These are phyloP conservation scores for Chromobotia macracanthus DNA, from an alignment of 2,797 vertebrate species.

Conservation along the genomic window DNA sequence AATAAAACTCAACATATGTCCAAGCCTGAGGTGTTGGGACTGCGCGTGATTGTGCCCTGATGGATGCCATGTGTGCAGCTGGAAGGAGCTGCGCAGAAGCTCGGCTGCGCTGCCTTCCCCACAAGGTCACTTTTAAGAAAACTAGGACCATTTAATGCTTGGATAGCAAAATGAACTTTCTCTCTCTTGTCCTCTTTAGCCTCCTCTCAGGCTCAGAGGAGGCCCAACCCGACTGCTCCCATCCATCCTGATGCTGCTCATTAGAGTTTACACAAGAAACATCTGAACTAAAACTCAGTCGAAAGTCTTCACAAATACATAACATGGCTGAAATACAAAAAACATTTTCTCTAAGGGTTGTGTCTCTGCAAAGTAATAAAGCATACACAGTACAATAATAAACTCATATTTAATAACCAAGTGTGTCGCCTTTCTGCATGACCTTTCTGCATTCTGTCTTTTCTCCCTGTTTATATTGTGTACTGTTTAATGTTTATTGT, in stretches of 20 bases:
- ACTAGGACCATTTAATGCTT: constrained; percentile 87
- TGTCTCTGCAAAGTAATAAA: background rate
- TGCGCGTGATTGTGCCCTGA: constrained; percentile 97
- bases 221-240: constrained; percentile 46
- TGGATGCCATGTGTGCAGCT: constrained; percentile 98
- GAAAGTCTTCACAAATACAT: background rate
- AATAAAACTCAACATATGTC: constrained; percentile 99
- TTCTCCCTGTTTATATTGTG: background rate
- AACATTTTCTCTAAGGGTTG: background rate
- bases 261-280: constrained; percentile 39
- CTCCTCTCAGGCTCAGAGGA: constrained; percentile 66
- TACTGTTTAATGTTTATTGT: constrained; percentile 14
- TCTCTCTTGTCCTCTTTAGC: constrained; percentile 72
- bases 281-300: constrained; percentile 10
- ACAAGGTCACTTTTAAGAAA: constrained; percentile 98
- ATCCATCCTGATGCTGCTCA: constrained; percentile 47
- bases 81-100: constrained; percentile 86
- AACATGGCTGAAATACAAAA: constrained; percentile 1
- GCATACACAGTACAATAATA: background rate
- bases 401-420: background rate
- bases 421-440: background rate
- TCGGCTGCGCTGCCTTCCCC: constrained; percentile 82
- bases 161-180: constrained; percentile 86
- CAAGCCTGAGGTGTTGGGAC: constrained; percentile 98
- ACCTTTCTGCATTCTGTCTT: background rate